These are phyloP conservation scores for Serinus canaria DNA, from an alignment of 2,113 vertebrate genomes.

Conservation along the genomic window DNA sequence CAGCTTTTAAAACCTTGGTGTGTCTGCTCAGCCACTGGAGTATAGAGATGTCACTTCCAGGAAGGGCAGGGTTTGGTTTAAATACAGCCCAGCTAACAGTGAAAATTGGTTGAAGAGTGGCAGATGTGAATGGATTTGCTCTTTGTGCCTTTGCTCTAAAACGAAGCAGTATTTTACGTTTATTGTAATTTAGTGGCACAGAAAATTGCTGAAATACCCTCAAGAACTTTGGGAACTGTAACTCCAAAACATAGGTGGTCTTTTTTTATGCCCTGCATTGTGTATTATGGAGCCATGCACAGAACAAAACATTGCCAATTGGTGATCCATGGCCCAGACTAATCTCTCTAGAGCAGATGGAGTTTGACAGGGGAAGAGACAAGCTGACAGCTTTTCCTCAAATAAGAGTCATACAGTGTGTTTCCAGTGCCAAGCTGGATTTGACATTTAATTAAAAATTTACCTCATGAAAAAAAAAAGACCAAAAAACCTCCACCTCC, in stretches of 20 bases:
- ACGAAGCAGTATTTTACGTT: not conserved
- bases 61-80: not conserved
- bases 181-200: not conserved
- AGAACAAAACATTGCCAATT: slow-evolving; percentile 7
- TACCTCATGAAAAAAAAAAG: not conserved
- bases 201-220: not conserved
- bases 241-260: slow-evolving; percentile 27
- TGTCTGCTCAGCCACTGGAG: not conserved
- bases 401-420: not conserved
- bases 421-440: slow-evolving; percentile 34
- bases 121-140: not conserved
- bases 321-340: slow-evolving; percentile 42
- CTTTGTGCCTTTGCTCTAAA: not conserved
- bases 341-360: slow-evolving; percentile 37
- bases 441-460: slow-evolving; percentile 64
- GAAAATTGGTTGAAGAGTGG: not conserved
- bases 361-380: slow-evolving; percentile 48
- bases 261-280: not conserved
- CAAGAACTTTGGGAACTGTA: not conserved
- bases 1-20: not conserved
- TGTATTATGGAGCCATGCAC: not conserved
- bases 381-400: slow-evolving; percentile 61
- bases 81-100: not conserved
- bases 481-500: not conserved
- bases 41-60: not conserved